phyloP scores from a whole-genome alignment of 2,113 vertebrate species.

The Vulpes lagopus region DNA sequence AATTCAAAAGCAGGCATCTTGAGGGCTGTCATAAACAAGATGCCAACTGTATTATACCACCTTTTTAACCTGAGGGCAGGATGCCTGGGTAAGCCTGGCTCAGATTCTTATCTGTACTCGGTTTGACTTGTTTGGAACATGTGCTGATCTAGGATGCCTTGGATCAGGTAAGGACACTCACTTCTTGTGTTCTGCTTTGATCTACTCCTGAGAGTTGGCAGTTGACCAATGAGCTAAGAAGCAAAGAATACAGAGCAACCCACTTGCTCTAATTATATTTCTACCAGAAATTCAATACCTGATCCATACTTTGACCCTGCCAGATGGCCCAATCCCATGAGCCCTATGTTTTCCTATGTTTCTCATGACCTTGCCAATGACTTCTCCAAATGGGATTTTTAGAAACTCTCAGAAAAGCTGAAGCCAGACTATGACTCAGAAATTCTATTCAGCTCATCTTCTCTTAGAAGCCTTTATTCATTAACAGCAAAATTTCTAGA shows the following conservation, averaged over 20 bases:
- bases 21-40: not conserved
- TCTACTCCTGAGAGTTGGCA: not conserved
- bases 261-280: not conserved
- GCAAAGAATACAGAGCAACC: not conserved
- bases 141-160: not conserved
- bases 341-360: not conserved
- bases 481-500: not conserved
- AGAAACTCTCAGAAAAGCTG: not conserved
- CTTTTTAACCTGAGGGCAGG: not conserved
- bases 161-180: not conserved
- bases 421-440: not conserved
- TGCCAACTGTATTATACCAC: not conserved
- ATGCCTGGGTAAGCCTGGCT: not conserved
- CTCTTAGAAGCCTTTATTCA: not conserved
- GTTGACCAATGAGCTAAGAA: not conserved
- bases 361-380: conserved; percentile 25
- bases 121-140: not conserved
- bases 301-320: not conserved
- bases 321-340: not conserved
- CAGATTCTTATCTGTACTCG: not conserved
- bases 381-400: not conserved
- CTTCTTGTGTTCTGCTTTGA: not conserved
- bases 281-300: not conserved
- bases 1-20: not conserved
- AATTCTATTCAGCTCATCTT: not conserved